phyloP scores from a whole-genome alignment of 2,113 vertebrate genomes.

The Ceyx melanurus region DNA sequence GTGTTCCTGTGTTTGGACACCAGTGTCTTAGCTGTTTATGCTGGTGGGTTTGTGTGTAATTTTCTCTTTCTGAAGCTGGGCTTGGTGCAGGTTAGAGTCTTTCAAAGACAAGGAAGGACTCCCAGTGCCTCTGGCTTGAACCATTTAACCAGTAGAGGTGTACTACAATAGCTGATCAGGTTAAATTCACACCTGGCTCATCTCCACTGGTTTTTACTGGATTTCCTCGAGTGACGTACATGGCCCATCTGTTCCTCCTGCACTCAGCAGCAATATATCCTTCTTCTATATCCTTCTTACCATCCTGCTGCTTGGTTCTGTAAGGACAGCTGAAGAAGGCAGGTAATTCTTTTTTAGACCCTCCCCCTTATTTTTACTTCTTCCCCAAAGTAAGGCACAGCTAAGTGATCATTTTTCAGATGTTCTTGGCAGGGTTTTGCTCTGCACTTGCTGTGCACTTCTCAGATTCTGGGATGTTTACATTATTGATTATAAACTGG shows the following conservation, averaged over 20 bases:
- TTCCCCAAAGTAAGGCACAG: background rate
- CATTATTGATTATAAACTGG: background rate
- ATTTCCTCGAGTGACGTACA: background rate
- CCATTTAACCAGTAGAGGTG: fast-evolving
- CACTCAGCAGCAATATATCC: background rate
- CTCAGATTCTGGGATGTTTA: background rate
- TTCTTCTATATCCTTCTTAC: background rate
- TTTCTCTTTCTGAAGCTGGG: background rate
- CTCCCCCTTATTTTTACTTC: background rate
- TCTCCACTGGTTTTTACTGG: background rate
- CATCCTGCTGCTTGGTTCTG: background rate
- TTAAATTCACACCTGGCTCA: background rate
- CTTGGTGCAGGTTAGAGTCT: background rate
- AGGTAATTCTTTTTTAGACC: background rate
- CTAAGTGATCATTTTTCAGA: background rate
- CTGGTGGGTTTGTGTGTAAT: fast-evolving
- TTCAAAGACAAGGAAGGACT: background rate
- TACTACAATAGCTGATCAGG: background rate
- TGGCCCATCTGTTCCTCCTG: background rate
- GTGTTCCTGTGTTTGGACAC: background rate
- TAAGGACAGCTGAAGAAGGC: background rate
- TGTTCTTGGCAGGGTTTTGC: background rate
- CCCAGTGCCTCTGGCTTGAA: background rate
- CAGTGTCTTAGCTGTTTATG: background rate
- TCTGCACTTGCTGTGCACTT: fast-evolving